Base-by-base conservation (phyloP, 2,888 invertebrate genomes). In the Phrixothrix hirtus region DNA sequence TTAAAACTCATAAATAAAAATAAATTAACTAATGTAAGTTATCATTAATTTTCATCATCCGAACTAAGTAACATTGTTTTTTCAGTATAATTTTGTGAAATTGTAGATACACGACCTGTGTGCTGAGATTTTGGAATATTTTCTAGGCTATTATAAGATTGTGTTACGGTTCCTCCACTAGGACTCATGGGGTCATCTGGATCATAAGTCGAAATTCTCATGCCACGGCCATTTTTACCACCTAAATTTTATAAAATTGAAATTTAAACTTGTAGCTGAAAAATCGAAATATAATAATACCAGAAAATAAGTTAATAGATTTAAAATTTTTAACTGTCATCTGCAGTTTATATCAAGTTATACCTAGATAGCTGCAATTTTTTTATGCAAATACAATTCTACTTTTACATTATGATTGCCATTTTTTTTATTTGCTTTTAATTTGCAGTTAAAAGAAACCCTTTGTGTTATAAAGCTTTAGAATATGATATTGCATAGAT, bases 61-160 rank as follows among this genome's bases (percentile, higher is more conserved):
- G 95, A 95, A 79, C 93, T 94, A 63, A 96, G 83, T 60, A 96
- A 83, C 81, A 95, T 94, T 27, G 95, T 94, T 80, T 95, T 95
- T 82, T 96, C 96, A 77, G 92, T 95, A 79, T 94, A 94, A 77
- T 89, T 89, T 67, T 88, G 86, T 62, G 86, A 84, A 73, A 89
- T 89, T 66, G 89, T 89, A 25, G 90, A 85, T 46, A 89, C 88
- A 31, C 88, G 83, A 21, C 86, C 84, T 39, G 84, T 82, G 32
- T 83, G 74, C 30, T 67, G 63, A 17, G 70, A 63, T 58, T 64
- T 58, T 36, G 68, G 54, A 7, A 64, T 61, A 55, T 69, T 69
- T 52, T 71, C 71, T 51, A 72, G 57, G 43, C 71, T 72, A 58
- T 73, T 70, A 60, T 73, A 69, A 14, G 69, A 67, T 45, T 71